These are phyloP conservation scores for Anseranas semipalmata DNA, from an alignment of 2,113 vertebrate species.

Conservation along the genomic window DNA sequence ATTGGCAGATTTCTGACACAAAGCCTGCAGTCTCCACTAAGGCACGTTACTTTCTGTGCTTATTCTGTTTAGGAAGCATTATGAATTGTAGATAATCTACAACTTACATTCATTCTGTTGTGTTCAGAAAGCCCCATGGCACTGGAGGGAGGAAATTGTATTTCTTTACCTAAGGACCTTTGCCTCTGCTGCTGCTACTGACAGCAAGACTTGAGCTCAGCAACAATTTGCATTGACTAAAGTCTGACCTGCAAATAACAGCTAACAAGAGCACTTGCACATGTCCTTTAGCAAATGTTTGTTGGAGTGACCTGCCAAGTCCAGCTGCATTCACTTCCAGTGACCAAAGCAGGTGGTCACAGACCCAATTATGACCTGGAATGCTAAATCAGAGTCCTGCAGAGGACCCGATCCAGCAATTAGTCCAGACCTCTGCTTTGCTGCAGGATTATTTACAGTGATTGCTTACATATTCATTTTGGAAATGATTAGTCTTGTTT, in stretches of 20 bases:
- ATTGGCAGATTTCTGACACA: background rate
- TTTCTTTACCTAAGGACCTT: background rate
- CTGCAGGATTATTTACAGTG: background rate
- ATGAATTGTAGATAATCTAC: background rate
- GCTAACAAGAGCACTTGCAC: background rate
- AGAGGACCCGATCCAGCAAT: background rate
- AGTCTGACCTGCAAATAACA: background rate
- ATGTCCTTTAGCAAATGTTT: background rate
- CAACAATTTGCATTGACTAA: background rate
- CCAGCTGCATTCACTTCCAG: slow-evolving; percentile 27
- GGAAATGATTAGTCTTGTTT: background rate
- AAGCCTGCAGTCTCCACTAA: background rate
- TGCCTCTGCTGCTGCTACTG: background rate
- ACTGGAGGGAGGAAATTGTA: background rate
- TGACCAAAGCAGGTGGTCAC: background rate
- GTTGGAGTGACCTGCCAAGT: background rate
- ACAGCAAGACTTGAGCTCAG: background rate
- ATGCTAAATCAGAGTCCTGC: background rate
- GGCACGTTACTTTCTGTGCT: background rate
- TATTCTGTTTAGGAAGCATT: background rate
- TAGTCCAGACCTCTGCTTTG: background rate
- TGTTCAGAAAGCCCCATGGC: background rate
- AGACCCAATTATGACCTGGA: background rate
- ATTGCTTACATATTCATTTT: background rate
- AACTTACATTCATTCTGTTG: background rate